Percentiles rank a stretch among this genome's conserved stretches.
These are phyloP conservation scores for Cacatua alba DNA, from an alignment of 2,113 vertebrate genomes.

Conservation along the genomic window DNA sequence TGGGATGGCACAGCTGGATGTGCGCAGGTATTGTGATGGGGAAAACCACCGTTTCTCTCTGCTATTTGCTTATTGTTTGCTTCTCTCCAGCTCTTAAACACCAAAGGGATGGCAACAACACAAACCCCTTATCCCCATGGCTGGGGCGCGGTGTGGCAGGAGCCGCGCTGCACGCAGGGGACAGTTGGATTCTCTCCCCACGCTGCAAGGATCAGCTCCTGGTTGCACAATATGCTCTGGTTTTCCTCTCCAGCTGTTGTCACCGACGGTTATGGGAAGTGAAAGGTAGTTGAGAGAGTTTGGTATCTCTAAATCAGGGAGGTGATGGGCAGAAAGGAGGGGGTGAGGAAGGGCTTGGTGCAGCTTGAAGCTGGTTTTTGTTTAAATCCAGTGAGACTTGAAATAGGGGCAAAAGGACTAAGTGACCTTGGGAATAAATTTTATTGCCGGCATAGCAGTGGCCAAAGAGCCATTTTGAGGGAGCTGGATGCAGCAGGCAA, in stretches of 20 bases:
- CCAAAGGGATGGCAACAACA: rapidly evolving
- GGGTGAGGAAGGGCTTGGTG: not conserved
- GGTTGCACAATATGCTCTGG: not conserved
- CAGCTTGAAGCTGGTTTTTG: not conserved
- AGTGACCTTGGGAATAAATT: constrained; percentile 58
- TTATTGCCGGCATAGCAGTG: not conserved
- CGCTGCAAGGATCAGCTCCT: constrained; percentile 1
- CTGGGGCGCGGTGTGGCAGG: not conserved
- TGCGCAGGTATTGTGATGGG: not conserved
- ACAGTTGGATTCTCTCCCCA: not conserved
- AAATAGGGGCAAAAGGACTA: not conserved
- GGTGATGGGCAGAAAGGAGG: not conserved
- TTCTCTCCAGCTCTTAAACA: not conserved
- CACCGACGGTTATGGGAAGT: not conserved
- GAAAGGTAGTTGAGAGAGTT: constrained; percentile 27
- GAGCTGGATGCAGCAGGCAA: not conserved
- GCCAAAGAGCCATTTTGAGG: constrained; percentile 60
- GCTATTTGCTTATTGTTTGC: not conserved
- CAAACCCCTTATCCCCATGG: not conserved
- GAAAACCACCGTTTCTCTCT: rapidly evolving
- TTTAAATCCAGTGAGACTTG: not conserved
- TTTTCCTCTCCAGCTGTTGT: constrained; percentile 43
- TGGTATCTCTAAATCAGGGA: not conserved
- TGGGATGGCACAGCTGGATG: not conserved
- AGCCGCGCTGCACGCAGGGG: not conserved